Percentiles rank a stretch among this genome's conserved stretches.
Conservation (phyloP, 2,888 invertebrate genomes). For the Drosophila barbarae region DNA sequence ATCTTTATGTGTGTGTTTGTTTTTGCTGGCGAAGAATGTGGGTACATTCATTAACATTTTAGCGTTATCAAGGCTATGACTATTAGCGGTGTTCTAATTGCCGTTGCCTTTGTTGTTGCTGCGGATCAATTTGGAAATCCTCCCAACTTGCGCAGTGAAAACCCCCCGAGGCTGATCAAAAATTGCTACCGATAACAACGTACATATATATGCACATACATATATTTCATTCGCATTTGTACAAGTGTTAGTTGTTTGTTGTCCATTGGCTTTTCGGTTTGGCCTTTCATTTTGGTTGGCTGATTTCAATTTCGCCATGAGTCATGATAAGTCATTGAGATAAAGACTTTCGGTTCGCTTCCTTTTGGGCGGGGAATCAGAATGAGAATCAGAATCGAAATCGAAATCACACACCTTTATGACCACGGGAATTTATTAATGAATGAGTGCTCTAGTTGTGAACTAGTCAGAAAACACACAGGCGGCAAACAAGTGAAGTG, state of each 20-base stretch:
- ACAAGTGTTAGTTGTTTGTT: constrained; percentile 23
- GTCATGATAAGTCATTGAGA: constrained; percentile 56
- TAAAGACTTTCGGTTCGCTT: constrained; percentile 44
- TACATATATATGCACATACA: background rate
- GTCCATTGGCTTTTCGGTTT: constrained; percentile 30
- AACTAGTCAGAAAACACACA: background rate
- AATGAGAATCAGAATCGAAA: constrained; percentile 8
- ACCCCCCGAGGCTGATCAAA: constrained; percentile 24
- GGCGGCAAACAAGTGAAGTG: constrained; percentile 1
- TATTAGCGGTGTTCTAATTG: constrained; percentile 13
- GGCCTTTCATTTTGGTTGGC: constrained; percentile 66
- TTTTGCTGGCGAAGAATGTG: constrained; percentile 26
- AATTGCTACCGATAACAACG: constrained; percentile 24
- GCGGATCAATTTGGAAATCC: constrained; percentile 33
- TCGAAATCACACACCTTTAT: constrained; percentile 29
- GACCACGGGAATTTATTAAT: constrained; percentile 28
- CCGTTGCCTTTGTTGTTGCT: background rate
- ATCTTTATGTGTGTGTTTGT: constrained; percentile 21
- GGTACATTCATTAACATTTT: constrained; percentile 56
- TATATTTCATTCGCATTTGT: constrained; percentile 7
- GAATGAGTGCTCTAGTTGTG: constrained; percentile 7
- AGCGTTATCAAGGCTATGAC: constrained; percentile 52
- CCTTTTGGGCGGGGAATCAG: constrained; percentile 6
- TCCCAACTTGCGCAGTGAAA: constrained; percentile 18
- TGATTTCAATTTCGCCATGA: constrained; percentile 54